Conservation (phyloP, 2,797 vertebrate species). For the Cuculus canorus region DNA sequence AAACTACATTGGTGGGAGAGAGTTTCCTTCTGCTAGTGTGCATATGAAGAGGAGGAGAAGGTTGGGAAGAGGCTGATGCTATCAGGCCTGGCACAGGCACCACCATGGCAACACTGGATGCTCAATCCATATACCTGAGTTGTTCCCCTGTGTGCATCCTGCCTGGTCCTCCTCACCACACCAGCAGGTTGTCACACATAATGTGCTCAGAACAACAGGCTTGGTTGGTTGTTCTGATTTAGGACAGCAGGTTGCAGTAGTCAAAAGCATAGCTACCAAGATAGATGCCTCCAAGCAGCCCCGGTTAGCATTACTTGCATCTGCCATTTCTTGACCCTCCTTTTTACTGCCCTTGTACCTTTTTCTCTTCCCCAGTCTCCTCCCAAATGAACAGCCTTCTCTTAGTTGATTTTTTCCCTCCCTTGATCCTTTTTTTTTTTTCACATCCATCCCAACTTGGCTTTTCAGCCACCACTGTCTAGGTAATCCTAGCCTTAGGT, state of each 20-base stretch:
- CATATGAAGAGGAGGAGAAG: neutral
- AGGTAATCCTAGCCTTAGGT: neutral
- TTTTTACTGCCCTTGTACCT: neutral
- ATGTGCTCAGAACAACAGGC: neutral
- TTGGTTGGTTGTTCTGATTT: neutral
- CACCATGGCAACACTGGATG: fast-evolving
- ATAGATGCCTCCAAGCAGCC: neutral
- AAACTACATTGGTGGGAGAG: neutral
- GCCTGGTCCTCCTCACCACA: fast-evolving
- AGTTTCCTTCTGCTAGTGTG: constrained; percentile 20
- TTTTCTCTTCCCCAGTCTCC: neutral
- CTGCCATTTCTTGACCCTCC: neutral
- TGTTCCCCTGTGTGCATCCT: neutral
- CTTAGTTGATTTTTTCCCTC: neutral
- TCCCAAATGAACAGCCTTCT: neutral
- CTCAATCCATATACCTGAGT: fast-evolving
- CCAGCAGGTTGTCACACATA: neutral
- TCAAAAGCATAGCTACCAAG: neutral
- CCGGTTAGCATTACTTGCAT: neutral
- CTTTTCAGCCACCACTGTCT: neutral
- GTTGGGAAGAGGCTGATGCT: neutral
- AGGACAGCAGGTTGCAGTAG: neutral
- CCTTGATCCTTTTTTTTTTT: neutral
- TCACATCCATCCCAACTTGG: neutral
- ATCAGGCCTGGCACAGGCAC: neutral